Base-by-base conservation (phyloP, 1,140 invertebrate species). In the Drosophila repletoides region DNA sequence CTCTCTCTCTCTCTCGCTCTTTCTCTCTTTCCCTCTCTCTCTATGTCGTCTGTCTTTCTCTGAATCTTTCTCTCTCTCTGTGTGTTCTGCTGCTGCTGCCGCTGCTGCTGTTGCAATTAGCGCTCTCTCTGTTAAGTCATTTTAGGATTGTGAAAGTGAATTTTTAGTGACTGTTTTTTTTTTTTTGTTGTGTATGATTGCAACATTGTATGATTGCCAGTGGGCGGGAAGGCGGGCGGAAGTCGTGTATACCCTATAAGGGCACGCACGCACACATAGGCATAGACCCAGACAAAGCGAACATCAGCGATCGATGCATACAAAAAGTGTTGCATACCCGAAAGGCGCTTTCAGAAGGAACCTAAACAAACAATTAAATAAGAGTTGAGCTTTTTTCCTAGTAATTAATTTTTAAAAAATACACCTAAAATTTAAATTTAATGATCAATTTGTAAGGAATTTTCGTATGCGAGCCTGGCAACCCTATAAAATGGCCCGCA, bases 101-200 rank as follows among this genome's bases (percentile, higher is more conserved):
- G n/a, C n/a, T n/a, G n/a, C 59, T 38, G 3, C 17, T 36, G 49
- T 48, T 77, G 72, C 56, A 72, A 40, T 75, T 33, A 53, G 38
- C 4, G 34, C 33, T 46, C 41, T 15, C 36, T 24, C 77, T 79
- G 79, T 79, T 84, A 84, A 72, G 48, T 59, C 22, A 73, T 66
- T 83, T 84, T 63, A 41, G 56, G 76, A 63, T 52, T 63, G 56
- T 79, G 79, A 81, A 81, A 81, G 77, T 81, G 77, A 81, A 81
- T 84, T 81, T 81, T 86, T 40, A 76, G 59, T 43, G 56, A 63
- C 59, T 75, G 61, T 76, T 77, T 76, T n/a, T n/a, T n/a, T n/a
- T n/a, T n/a, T n/a, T n/a, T n/a, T n/a, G n/a, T n/a, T 76, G 56
- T 76, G 53, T 76, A 49, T 70, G 58, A 63, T 70, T 72, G 76